Conservation (phyloP, 2,113 vertebrate species). For the Thymallus thymallus region DNA sequence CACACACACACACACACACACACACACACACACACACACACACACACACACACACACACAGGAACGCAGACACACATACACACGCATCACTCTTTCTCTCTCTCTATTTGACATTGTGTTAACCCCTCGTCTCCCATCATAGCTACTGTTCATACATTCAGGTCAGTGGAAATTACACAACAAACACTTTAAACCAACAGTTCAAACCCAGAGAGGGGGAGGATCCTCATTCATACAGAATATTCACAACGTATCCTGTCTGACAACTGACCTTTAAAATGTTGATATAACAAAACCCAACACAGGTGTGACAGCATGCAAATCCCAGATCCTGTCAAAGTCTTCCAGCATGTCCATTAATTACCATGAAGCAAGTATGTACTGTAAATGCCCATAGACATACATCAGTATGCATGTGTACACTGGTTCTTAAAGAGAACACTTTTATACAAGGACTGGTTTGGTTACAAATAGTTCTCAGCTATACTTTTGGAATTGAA, state of each 20-base stretch:
- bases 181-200: no score
- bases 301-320: neutral
- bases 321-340: constrained; percentile 1
- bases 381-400: neutral
- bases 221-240: no score
- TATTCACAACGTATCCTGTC: no score
- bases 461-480: no score
- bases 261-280: no score
- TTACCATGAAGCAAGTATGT: neutral
- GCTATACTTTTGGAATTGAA: no score
- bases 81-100: neutral
- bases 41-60: neutral
- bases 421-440: no score
- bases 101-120: neutral
- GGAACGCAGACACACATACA: neutral
- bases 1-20: neutral
- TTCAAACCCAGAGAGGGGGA: no score
- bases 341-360: constrained; percentile 6
- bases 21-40: neutral
- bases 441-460: no score
- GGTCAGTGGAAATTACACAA: neutral
- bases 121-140: neutral
- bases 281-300: no score
- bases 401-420: neutral
- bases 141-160: neutral